Base-by-base conservation (phyloP, 2,797 vertebrate genomes). In the Lepus oiostolus region DNA sequence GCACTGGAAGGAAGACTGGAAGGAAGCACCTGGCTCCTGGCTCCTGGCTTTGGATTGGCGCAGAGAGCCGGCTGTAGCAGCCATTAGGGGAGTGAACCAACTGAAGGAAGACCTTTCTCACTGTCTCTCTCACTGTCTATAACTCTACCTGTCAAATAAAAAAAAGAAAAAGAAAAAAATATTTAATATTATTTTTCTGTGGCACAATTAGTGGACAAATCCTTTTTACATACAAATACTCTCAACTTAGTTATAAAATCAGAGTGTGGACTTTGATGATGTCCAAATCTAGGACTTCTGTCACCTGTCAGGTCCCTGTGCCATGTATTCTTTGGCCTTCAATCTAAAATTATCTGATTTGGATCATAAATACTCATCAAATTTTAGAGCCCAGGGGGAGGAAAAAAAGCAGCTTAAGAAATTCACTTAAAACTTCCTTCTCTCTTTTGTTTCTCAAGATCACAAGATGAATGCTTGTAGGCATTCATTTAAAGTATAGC, bases 191-290 rank as follows among this genome's bases (percentile, higher is more conserved):
- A n/a, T 54, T 32, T 84, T 14, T 68, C 60, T 93, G 11, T 54
- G 26, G 26, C 10, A 2, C 54, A 92, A 28, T 38, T 80, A 54
- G 11, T 35, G 81, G 30, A 80, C 4, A 82, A 7, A 74, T 0
- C 4, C 42, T 91, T 54, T 62, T 77, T 94, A 9, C 58, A 35
- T 63, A 85, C 21, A 75, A 87, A 70, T 32, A 28, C 5, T 42
- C 22, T 91, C 32, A 74, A 30, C 11, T 88, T 42, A 38, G 24
- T 65, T 16, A 81, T 35, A 93, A 88, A 90, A 75, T 68, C 24
- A 67, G 79, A 89, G 88, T 4, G 8, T 28, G 26, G 19, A 62
- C 22, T 77, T 68, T 10, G 24, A 26, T 32, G 35, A 30, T 60
- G 1, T 65, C 32, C 77, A 82, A 89, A 54, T 5, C 42, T 28